Conservation (phyloP, 64 coral and sea anemone species). For the Dendronephthya gigantea region DNA sequence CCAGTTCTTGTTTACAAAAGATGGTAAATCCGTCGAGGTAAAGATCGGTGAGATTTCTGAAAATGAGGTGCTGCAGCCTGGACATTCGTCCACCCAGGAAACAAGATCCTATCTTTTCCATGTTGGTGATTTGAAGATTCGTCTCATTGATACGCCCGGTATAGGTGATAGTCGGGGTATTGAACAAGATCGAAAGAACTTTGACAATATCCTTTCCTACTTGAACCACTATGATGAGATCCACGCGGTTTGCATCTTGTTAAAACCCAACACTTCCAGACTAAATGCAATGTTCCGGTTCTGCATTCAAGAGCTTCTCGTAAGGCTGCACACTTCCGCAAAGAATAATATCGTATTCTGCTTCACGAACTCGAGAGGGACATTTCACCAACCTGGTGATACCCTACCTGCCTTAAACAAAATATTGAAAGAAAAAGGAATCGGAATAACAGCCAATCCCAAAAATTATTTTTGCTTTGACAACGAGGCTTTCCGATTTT, state of each 20-base stretch:
- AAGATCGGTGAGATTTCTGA: not conserved
- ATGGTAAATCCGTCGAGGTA: not conserved
- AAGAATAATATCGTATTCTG: conserved; percentile 16
- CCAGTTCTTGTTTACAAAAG: not conserved
- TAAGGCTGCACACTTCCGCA: conserved; percentile 18
- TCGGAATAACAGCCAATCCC: conserved; percentile 10
- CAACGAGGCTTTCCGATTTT: conserved; percentile 40
- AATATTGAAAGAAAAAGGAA: not conserved
- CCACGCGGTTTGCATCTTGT: conserved; percentile 13
- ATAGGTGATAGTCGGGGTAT: conserved; percentile 19
- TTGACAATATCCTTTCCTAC: conserved; percentile 18
- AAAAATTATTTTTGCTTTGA: conserved; percentile 34
- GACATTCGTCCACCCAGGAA: conserved; percentile 21
- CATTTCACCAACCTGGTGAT: conserved; percentile 16
- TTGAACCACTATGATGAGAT: conserved; percentile 15
- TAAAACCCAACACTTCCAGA: conserved; percentile 21
- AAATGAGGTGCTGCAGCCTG: conserved; percentile 2
- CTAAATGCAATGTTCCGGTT: conserved; percentile 18
- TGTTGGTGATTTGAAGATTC: not conserved
- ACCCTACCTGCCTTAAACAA: not conserved
- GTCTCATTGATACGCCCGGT: conserved; percentile 29
- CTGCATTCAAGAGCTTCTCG: conserved; percentile 17
- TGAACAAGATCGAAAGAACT: conserved; percentile 23
- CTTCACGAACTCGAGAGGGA: conserved; percentile 30
- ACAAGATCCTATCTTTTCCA: not conserved